Evolutionary conservation across 1,140 invertebrate species (phyloP).

Genomic region (Magallana ariakensis): DNA sequence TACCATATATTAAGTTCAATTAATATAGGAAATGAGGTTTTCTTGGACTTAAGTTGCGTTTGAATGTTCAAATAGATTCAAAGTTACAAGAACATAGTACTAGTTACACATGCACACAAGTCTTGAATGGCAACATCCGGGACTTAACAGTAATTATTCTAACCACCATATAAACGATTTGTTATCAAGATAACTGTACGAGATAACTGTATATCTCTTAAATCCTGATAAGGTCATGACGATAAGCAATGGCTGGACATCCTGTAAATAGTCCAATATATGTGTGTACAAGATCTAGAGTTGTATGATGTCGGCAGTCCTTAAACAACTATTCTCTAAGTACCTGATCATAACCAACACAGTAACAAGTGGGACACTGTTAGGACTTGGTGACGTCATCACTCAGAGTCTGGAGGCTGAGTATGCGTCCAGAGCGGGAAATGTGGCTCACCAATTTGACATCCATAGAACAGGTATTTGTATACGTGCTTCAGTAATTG

Average conservation of each 20-base stretch:
- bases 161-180: too few relatives aligned
- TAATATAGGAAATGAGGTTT: too few relatives aligned
- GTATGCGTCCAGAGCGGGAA: slow-evolving; percentile 10
- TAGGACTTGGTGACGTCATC: slow-evolving; percentile 66
- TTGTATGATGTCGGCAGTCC: not conserved
- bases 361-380: slow-evolving; percentile 56
- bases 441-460: not conserved
- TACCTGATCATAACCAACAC: slow-evolving; percentile 69
- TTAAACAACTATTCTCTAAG: slow-evolving; percentile 59
- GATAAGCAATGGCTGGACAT: not conserved
- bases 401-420: slow-evolving; percentile 63
- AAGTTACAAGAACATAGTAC: too few relatives aligned
- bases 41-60: too few relatives aligned
- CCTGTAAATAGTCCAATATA: not conserved
- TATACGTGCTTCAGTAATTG: not conserved
- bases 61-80: too few relatives aligned
- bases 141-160: too few relatives aligned
- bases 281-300: not conserved
- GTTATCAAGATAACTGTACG: not conserved
- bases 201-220: not conserved
- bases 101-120: too few relatives aligned
- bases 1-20: too few relatives aligned
- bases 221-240: not conserved
- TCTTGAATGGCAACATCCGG: too few relatives aligned
- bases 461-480: slow-evolving; percentile 5